Evolutionary conservation across 2,888 invertebrate species (phyloP).

Genomic region (Girardia tigrina): DNA sequence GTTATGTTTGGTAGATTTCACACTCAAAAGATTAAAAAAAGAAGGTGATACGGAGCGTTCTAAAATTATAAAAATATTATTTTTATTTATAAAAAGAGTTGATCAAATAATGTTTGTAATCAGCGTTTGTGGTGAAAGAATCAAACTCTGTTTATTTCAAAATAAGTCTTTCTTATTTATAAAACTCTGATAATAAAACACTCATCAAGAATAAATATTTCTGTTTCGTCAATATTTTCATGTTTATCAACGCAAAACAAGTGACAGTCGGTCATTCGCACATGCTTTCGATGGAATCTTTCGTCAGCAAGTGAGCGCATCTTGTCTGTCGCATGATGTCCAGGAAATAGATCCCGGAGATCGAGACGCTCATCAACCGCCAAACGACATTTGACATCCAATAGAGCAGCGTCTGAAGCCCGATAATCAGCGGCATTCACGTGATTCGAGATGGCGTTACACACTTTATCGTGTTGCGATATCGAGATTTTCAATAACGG

Average conservation of each 20-base stretch:
- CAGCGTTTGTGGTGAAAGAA: too few species aligned
- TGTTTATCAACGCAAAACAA: not conserved
- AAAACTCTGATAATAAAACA: too few species aligned
- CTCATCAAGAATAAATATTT: not conserved
- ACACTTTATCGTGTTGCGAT: not conserved
- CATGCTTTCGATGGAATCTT: not conserved
- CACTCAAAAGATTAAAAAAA: too few species aligned
- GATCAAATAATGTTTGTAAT: too few species aligned
- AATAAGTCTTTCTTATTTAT: too few species aligned
- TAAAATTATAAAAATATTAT: too few species aligned
- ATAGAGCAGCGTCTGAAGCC: not conserved
- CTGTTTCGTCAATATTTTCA: not conserved
- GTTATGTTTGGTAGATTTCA: too few species aligned
- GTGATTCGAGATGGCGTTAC: not conserved
- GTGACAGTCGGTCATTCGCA: not conserved
- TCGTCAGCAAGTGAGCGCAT: not conserved
- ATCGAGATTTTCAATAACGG: not conserved
- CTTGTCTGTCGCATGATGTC: not conserved
- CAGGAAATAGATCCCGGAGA: not conserved
- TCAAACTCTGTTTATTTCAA: too few species aligned
- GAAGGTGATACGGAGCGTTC: too few species aligned
- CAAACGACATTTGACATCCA: not conserved
- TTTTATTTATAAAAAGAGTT: too few species aligned
- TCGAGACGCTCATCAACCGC: not conserved
- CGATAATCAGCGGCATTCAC: not conserved